phyloP scores from a whole-genome alignment of 1,140 invertebrate genomes.

The Panonychus citri region DNA sequence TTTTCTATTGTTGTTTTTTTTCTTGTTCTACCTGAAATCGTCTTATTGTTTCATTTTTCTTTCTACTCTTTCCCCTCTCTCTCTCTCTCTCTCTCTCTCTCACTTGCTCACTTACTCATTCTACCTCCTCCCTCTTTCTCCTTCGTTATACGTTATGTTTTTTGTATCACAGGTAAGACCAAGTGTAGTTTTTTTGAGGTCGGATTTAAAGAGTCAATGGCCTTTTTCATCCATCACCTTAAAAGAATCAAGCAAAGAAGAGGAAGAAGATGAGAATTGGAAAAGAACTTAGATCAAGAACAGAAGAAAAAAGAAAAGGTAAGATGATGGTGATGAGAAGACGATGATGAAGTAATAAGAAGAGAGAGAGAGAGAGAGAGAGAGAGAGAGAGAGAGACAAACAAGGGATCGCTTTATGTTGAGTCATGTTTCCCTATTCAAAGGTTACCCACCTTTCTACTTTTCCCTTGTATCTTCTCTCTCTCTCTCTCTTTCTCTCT shows the following conservation, averaged over 20 bases:
- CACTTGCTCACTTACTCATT: background rate
- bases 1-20: too few relatives aligned
- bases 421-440: background rate
- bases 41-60: background rate
- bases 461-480: conserved; percentile 12
- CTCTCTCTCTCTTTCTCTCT: background rate
- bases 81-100: background rate
- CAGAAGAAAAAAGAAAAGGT: background rate
- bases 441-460: background rate
- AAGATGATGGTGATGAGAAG: background rate
- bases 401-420: background rate
- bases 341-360: background rate
- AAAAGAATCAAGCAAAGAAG: background rate
- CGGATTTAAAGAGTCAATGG: background rate
- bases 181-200: background rate
- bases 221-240: background rate
- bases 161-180: too few relatives aligned
- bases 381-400: background rate
- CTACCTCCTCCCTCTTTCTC: too few relatives aligned
- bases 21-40: too few relatives aligned
- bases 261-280: background rate
- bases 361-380: background rate
- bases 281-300: background rate
- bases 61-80: background rate
- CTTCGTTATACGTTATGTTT: too few relatives aligned